Evolutionary conservation across 2,888 invertebrate species (phyloP).

Genomic region (Bellardia pandia): DNA sequence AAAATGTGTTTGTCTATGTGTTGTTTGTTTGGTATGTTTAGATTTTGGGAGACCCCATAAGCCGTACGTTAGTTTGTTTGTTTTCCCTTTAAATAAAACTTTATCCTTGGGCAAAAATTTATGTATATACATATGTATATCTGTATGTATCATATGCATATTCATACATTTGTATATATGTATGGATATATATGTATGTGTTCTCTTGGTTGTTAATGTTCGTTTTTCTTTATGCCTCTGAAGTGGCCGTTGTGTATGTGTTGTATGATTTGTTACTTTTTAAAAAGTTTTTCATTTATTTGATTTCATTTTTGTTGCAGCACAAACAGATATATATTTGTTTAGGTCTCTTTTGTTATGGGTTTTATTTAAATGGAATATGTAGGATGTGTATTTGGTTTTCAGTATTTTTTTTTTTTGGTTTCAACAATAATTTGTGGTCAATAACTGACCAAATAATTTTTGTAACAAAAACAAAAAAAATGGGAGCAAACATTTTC

Average conservation of each 20-base stretch:
- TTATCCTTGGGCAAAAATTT: conserved; percentile 41
- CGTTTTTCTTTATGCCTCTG: not conserved
- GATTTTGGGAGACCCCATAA: conserved; percentile 54
- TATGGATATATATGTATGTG: not conserved
- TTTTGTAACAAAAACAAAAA: conserved; percentile 3
- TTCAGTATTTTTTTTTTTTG: conserved; percentile 10
- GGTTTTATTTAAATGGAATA: conserved; percentile 4
- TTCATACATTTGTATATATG: conserved; percentile 1
- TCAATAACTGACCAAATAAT: conserved; percentile 45
- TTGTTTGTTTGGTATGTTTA: conserved; percentile 28
- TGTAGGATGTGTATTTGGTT: not conserved
- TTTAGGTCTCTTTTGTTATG: conserved; percentile 18
- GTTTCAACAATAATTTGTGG: conserved; percentile 37
- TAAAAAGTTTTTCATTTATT: conserved; percentile 53
- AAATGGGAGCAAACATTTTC: not conserved
- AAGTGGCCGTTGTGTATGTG: conserved; percentile 18
- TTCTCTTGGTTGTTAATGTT: conserved; percentile 8
- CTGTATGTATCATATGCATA: not conserved
- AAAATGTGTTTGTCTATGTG: conserved; percentile 55
- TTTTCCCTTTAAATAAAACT: conserved; percentile 36
- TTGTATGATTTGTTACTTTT: conserved; percentile 47
- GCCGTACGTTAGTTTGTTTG: conserved; percentile 33
- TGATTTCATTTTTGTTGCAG: conserved; percentile 13
- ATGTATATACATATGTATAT: conserved; percentile 24
- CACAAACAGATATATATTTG: conserved; percentile 29